Evolutionary conservation across 2,888 invertebrate species (phyloP), one percentile per base, ranked within the genome.

Genomic region (Charanyca ferruginea): DNA sequence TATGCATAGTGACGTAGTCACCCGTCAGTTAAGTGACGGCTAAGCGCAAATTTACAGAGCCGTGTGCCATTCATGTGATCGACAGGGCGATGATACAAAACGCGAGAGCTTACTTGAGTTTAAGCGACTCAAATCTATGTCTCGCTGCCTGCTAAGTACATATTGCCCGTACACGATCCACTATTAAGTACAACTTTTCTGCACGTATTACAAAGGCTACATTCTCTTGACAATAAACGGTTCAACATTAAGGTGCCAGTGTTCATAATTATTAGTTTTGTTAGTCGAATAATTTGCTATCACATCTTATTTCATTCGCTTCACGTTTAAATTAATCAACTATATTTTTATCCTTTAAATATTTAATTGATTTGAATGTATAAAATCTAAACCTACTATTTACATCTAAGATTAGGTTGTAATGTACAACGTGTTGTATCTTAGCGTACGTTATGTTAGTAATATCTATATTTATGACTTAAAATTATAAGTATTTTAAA

Each of bases 381-480:
- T 84, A 84, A 84, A 87, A 85, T 88, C 85, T 92, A 91, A 90
- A 90, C 83, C 90, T 92, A 94, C 91, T 93, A 93, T 92, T 88
- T 93, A 92, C 89, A 79, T 90, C 64, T 94, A 93, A 93, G 90
- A 70, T 87, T 94, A 93, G 89, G 86, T 90, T 90, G 86, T 93
- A 93, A 88, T 25, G 85, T 91, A 90, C 89, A 89, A 87, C 88
- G 80, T 88, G 90, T 90, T 90, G 92, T 93, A 90, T 86, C 86
- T 90, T 90, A 91, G 87, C 84, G 87, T 89, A 68, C 13, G 62
- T 88, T 89, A 83, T 87, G 83, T 93, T 92, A 91, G 89, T 90
- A 91, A 92, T 90, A 90, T 94, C 90, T 94, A 94, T 94, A 94
- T 94, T 94, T 94, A 94, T 94, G 90, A 93, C 88, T 87, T 91